phyloP scores from a whole-genome alignment of 2,113 vertebrate genomes.

The Tinamus guttatus region DNA sequence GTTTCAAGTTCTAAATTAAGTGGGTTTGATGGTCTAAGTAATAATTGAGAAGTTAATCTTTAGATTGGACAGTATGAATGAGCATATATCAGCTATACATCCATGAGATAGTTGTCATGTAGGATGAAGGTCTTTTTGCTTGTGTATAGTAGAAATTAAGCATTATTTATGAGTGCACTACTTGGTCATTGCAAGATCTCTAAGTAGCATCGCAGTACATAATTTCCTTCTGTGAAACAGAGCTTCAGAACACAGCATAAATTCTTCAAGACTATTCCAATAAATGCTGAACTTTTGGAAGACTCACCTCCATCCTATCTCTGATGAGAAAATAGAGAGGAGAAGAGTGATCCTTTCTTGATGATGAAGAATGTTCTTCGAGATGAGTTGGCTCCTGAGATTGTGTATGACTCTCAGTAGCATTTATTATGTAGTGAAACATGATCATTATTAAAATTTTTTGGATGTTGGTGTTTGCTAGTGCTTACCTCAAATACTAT shows the following conservation, averaged over 20 bases:
- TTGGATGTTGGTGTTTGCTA: background rate
- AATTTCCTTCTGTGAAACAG: background rate
- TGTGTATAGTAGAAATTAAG: background rate
- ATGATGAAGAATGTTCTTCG: background rate
- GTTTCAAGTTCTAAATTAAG: background rate
- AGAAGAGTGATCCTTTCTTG: background rate
- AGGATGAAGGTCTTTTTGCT: background rate
- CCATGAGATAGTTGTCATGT: background rate
- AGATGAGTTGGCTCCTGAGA: background rate
- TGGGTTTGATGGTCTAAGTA: background rate
- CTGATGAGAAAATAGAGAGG: background rate
- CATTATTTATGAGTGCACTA: background rate
- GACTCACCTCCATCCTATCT: background rate
- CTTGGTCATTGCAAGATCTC: background rate
- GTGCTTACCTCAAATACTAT: fast-evolving
- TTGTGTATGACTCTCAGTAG: background rate
- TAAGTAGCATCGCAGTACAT: background rate
- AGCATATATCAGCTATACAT: background rate
- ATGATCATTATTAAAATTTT: background rate
- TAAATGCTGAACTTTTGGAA: background rate
- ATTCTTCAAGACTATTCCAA: background rate
- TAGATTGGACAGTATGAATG: background rate
- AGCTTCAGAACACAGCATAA: background rate
- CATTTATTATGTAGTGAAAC: background rate
- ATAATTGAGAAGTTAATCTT: background rate